A percentile compares a stretch with the other conserved stretches of the same genome.
Evolutionary conservation across 2,113 vertebrate species (phyloP).

Genomic region (Morone saxatilis): DNA sequence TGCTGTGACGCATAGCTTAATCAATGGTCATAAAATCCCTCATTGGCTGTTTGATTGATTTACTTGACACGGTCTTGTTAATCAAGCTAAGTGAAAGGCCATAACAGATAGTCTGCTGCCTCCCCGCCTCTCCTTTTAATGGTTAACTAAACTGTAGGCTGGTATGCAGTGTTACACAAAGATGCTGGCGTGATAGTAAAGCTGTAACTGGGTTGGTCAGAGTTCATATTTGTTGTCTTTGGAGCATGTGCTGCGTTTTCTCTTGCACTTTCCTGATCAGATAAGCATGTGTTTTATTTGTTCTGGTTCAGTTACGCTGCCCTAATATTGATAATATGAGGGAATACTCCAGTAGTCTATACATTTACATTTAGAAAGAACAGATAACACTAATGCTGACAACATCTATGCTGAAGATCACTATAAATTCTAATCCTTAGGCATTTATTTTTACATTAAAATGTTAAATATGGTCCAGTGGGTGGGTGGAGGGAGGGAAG

Average conservation of each 20-base stretch:
- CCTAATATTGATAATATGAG: neutral
- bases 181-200: slow-evolving; percentile 42
- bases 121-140: slow-evolving; percentile 53
- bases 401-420: slow-evolving; percentile 4
- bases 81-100: slow-evolving; percentile 77
- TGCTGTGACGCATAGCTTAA: slow-evolving; percentile 29
- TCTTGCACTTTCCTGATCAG: neutral
- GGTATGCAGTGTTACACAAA: slow-evolving; percentile 35
- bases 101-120: slow-evolving; percentile 38
- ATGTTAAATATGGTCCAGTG: slow-evolving; percentile 41
- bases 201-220: slow-evolving; percentile 47
- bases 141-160: slow-evolving; percentile 59
- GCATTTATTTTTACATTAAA: slow-evolving; percentile 47
- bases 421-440: slow-evolving; percentile 41
- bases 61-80: slow-evolving; percentile 56
- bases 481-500: slow-evolving; percentile 48
- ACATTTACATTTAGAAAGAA: slow-evolving; percentile 7
- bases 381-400: slow-evolving; percentile 18
- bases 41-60: slow-evolving; percentile 70
- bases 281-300: slow-evolving; percentile 33
- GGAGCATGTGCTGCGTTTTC: neutral
- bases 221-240: slow-evolving; percentile 65
- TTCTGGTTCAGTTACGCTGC: neutral
- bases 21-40: slow-evolving; percentile 73
- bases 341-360: neutral